Base-by-base conservation (phyloP, 2,888 invertebrate genomes). In the Xylota segnis region DNA sequence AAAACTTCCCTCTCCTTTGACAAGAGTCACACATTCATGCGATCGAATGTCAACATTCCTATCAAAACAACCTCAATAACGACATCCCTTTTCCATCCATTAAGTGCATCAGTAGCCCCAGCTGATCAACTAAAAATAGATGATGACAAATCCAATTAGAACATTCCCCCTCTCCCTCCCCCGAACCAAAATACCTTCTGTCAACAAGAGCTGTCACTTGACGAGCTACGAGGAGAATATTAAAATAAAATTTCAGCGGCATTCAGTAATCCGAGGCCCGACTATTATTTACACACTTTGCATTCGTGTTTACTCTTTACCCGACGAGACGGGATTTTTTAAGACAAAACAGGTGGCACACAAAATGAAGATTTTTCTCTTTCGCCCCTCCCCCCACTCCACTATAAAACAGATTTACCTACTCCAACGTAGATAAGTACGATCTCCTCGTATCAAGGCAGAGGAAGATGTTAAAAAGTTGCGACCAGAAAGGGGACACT, bases 341-440 rank as follows among this genome's bases (percentile, higher is more conserved):
- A 63, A 56, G 32, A 65, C 54, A 74, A 65, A 75, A 75, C 75
- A 75, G 75, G 75, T 75, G 75, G 56, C 75, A 72, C 40, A 45
- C n/a, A 47, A 9, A 43, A 68, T 32, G 56, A 50, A 18, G 56
- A 56, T 16, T 1, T 7, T 34, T 27, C n/a, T 12, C 32, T 1
- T 12, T 12, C 4, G 0, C 29, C 10, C 16, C 6, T 12, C 47
- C n/a, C 27, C 7, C 10, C 5, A 16, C 18, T 12, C 16, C 12
- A 7, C 18, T 50, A 23, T 50, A 23, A 43, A 56, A 56, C 16
- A 43, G 54, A 70, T 45, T 32, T 68, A 68, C 45, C 16, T 70
- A 56, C 7, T 32, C 16, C 10, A n/a, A 34, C 50, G 12, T n/a
- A n/a, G 47, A 50, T 45, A 63, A 29, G 45, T 45, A 40, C 54